Evolutionary conservation across 2,113 vertebrate species (phyloP).

Genomic region (Calyptomena viridis): DNA sequence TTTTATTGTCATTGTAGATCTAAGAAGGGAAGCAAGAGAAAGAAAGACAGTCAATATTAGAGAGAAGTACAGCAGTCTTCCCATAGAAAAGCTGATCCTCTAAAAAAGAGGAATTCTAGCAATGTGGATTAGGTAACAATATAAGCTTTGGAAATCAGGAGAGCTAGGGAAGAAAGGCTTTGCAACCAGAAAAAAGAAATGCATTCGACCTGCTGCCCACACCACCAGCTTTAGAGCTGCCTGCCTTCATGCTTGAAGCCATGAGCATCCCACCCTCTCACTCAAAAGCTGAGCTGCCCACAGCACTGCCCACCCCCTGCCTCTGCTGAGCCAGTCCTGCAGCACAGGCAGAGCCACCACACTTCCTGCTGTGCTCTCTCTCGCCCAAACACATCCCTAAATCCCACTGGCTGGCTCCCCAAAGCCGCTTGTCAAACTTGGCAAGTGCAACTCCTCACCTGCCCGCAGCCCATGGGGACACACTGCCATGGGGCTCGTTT

Average conservation of each 20-base stretch:
- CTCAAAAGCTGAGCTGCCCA: background rate
- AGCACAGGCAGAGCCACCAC: background rate
- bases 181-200: background rate
- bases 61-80: background rate
- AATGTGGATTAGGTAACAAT: background rate
- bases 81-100: background rate
- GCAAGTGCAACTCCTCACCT: background rate
- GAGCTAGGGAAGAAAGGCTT: background rate
- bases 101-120: background rate
- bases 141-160: background rate
- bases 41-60: background rate
- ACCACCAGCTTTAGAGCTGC: background rate
- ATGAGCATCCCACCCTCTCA: background rate
- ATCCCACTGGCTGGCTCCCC: background rate
- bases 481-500: background rate
- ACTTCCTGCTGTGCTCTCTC: background rate
- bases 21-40: conserved; percentile 69
- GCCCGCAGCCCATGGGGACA: background rate
- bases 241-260: background rate
- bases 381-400: background rate
- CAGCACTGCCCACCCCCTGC: background rate
- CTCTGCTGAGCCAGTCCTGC: background rate
- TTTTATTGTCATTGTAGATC: conserved; percentile 96
- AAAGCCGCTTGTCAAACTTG: background rate
- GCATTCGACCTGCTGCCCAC: background rate